phyloP scores from a whole-genome alignment of 2,113 vertebrate species.

The Psammodynastes pulverulentus region DNA sequence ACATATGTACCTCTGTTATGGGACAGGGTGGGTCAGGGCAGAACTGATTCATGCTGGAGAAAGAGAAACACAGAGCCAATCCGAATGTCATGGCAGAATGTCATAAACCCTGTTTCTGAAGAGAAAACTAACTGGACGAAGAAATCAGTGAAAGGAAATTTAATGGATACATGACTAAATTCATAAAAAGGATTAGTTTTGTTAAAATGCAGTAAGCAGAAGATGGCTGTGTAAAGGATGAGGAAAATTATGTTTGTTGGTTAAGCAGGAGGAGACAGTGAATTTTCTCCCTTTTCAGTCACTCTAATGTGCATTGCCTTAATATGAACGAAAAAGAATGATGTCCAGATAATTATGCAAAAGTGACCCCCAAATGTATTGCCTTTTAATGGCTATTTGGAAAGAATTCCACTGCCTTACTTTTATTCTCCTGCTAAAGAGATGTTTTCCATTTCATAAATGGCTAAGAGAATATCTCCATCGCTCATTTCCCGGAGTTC shows the following conservation, averaged over 20 bases:
- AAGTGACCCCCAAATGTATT: background rate
- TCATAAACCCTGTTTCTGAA: background rate
- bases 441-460: background rate
- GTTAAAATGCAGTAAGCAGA: background rate
- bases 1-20: background rate
- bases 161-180: background rate
- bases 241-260: background rate
- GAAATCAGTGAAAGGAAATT: background rate
- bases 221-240: background rate
- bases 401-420: background rate
- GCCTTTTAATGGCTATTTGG: background rate
- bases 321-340: background rate
- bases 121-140: background rate
- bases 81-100: background rate
- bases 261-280: background rate
- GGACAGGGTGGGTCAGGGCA: background rate
- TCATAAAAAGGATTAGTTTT: background rate
- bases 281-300: background rate
- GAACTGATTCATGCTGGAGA: background rate
- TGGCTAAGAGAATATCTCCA: background rate
- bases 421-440: background rate
- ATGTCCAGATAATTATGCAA: background rate
- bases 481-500: background rate
- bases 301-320: background rate
- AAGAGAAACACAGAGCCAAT: background rate